Evolutionary conservation across 2,888 invertebrate species (phyloP).

Genomic region (Euzophera pinguis): DNA sequence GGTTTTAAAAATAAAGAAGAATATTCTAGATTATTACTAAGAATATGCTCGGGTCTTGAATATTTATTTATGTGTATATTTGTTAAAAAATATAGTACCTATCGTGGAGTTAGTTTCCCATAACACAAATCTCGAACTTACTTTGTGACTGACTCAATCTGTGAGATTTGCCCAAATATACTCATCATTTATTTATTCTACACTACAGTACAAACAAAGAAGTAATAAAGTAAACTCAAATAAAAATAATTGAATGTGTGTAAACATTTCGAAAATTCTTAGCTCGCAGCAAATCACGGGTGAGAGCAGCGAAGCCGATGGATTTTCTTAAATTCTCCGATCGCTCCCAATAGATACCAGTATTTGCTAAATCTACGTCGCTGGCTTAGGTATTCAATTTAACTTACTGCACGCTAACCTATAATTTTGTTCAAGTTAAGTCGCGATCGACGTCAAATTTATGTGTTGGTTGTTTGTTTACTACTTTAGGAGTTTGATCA

Average conservation of each 20-base stretch:
- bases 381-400: slow-evolving; percentile 70
- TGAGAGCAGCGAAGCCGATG: slow-evolving; percentile 34
- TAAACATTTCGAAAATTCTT: slow-evolving; percentile 3
- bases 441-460: background rate
- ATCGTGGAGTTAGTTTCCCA: too few relatives aligned
- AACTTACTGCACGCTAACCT: slow-evolving; percentile 58
- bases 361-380: slow-evolving; percentile 66
- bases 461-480: background rate
- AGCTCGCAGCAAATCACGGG: slow-evolving; percentile 19
- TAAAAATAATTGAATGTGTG: background rate
- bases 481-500: background rate
- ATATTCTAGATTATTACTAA: too few relatives aligned
- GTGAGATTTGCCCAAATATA: too few relatives aligned
- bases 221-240: background rate
- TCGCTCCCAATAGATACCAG: slow-evolving; percentile 60
- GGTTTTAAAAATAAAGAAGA: too few relatives aligned
- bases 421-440: slow-evolving; percentile 40
- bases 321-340: slow-evolving; percentile 60
- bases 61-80: too few relatives aligned
- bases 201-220: too few relatives aligned
- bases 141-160: too few relatives aligned
- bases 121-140: too few relatives aligned
- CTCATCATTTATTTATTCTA: too few relatives aligned
- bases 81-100: too few relatives aligned
- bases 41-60: too few relatives aligned